Evolutionary conservation across 2,888 invertebrate species (phyloP), one percentile per base, ranked within the genome.

Genomic region (Plutella xylostella): DNA sequence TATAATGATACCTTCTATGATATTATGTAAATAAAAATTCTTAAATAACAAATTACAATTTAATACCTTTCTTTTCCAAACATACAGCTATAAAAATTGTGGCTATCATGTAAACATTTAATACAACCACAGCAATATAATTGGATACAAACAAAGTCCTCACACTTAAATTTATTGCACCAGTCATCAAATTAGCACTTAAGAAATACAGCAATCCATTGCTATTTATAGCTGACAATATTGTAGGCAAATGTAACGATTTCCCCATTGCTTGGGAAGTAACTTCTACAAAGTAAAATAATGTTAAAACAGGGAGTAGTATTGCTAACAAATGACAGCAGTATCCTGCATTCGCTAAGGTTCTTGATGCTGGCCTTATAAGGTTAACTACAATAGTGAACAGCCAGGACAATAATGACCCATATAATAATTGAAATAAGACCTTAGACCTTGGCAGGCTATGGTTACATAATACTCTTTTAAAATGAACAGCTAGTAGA

Each of bases 131-230:
- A 58, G 87, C 83, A 25, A 57, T 52, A 12, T 50, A 12, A 15
- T 58, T 56, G 19, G 68, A 63, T 3, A 88, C 67, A 3, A 85
- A 65, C 43, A 87, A 68, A 3, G 96, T 93, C 50, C 85, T 78
- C 12, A 92, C 71, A 11, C 78, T 71, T 61, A 94, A 79, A 77
- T 97, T 97, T 4, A 96, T 84, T 3, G 88, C 61, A 9, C 97
- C 97, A 0, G 97, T 98, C 14, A 92, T 63, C 22, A 97, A 53
- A 80, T 98, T 98, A 1, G 91, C 89, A 12, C 91, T 52, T 43
- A 98, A 74, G 68, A 98, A 98, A 68, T 91, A 93, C n/a, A 87
- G 63, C 22, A 97, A 74, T 1, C 93, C 94, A 76, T 94, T 95
- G 51, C 86, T 88, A 72, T 93, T 95, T 21, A 96, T 85, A 15